Base-by-base conservation (phyloP, 2,888 invertebrate species). In the Automeris io region DNA sequence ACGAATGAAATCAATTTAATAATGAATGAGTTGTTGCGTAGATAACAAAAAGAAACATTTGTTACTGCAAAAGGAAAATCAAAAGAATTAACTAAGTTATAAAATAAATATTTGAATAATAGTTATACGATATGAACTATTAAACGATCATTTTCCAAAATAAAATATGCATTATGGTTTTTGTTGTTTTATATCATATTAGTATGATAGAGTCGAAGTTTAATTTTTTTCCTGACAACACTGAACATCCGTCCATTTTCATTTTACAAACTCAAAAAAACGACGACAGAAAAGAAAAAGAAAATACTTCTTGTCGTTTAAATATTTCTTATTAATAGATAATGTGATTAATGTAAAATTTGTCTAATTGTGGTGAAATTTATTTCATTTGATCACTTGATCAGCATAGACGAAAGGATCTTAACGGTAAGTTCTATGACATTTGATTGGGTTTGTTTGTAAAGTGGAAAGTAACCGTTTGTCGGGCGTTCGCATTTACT, bases 391-490 rank as follows among this genome's bases (percentile, higher is more conserved):
- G 49, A 57, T 49, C 44, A 50, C 48, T 55, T 47, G 49, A 52
- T 60, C 51, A 45, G 40, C 41, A 44, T 43, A 40, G 57, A 56
- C 34, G 33, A 41, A 31, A 53, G 49, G 54, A 57, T 49, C 53
- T 50, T 63, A 74, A 73, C 72, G 76, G 85, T 83, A 74, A 77
- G 83, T 75, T 64, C 67, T 53, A 53, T 70, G 74, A 72, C 76
- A 75, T 78, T 72, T 70, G 65, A 70, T 54, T 62, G 51, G 62
- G 69, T 70, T 82, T 85, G 82, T 81, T 82, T 83, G 80, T 76
- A 66, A 63, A 66, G 71, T 63, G 72, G 79, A 82, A 82, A 82
- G 83, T 82, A 67, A 75, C 81, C 81, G 86, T 83, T 57, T 81
- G 74, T 75, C 64, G 67, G 60, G 63, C 63, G 61, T 60, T 66